Base-by-base conservation (phyloP, 2,113 vertebrate genomes). In the Ceratotherium simum region DNA sequence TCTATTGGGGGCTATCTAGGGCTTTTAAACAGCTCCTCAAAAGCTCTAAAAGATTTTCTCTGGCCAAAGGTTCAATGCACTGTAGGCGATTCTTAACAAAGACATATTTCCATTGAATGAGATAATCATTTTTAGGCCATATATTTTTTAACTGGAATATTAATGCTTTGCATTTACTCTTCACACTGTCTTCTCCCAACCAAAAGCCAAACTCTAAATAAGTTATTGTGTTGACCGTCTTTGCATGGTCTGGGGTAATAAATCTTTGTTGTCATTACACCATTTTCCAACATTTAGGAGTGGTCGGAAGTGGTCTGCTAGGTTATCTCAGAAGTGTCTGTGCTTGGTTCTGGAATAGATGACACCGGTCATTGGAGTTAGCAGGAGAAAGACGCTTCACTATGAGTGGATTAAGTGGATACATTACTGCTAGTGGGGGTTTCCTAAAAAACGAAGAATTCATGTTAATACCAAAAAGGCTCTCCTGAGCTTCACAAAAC, bases 111-210 rank as follows among this genome's bases (percentile, higher is more conserved):
- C 51, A 21, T 33, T 9, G 65, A 42, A 18, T 2, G 42, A 67
- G 54, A 14, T 0, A 0, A 2, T 18, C 31, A 13, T 17, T 25
- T 69, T 33, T n/a, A 62, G 0, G 7, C 20, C 11, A 0, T 54
- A 13, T 5, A 0, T 65, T 78, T 89, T 46, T 64, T 27, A 36
- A 11, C 6, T 6, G 25, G 36, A 65, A 27, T 65, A 17, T 14
- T 8, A 67, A 23, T 23, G 31, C 4, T 31, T 16, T 16, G 23
- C 27, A 0, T 25, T 64, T 31, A 39, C 2, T 39, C 31, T 27
- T 62, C 6, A 18, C 31, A 17, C 33, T 42, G 20, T 51, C 65
- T 46, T 51, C 82, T 67, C 31, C 13, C 73, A 18, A 60, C 65
- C 21, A 3, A 54, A 78, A 56, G 64, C 31, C n/a, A 36, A 33